Percentiles rank a stretch among this genome's conserved stretches.
Conservation (phyloP, 2,888 invertebrate species). For the Pseudolycoriella hygida region DNA sequence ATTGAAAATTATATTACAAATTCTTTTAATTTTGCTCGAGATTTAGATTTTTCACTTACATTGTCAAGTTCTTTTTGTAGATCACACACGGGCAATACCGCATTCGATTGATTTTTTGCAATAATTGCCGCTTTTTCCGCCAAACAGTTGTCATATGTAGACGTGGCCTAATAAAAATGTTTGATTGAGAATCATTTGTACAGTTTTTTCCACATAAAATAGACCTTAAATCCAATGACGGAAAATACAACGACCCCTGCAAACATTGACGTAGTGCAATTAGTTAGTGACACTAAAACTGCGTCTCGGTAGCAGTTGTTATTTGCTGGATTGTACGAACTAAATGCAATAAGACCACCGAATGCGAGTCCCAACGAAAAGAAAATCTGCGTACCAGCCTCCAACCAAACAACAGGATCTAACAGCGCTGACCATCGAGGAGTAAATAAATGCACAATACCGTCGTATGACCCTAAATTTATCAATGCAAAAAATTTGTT, state of each 20-base stretch:
- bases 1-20: too few relatives aligned
- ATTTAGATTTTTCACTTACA: slow-evolving; percentile 51
- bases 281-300: slow-evolving; percentile 78
- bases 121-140: slow-evolving; percentile 32
- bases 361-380: slow-evolving; percentile 91
- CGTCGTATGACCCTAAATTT: slow-evolving; percentile 38
- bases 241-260: slow-evolving; percentile 93
- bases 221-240: slow-evolving; percentile 77
- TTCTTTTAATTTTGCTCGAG: too few relatives aligned
- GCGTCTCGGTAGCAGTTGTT: slow-evolving; percentile 94
- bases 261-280: slow-evolving; percentile 91
- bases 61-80: slow-evolving; percentile 74
- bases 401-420: slow-evolving; percentile 92
- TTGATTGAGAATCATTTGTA: background rate
- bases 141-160: slow-evolving; percentile 25
- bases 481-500: background rate
- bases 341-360: slow-evolving; percentile 86
- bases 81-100: slow-evolving; percentile 59
- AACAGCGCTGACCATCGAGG: slow-evolving; percentile 82
- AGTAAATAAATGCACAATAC: slow-evolving; percentile 73
- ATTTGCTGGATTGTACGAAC: slow-evolving; percentile 88
- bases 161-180: slow-evolving; percentile 17
- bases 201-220: background rate
- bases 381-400: slow-evolving; percentile 95
- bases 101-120: slow-evolving; percentile 39